These are phyloP conservation scores for Turdus rufiventris DNA, from an alignment of 2,113 vertebrate species.

Conservation along the genomic window DNA sequence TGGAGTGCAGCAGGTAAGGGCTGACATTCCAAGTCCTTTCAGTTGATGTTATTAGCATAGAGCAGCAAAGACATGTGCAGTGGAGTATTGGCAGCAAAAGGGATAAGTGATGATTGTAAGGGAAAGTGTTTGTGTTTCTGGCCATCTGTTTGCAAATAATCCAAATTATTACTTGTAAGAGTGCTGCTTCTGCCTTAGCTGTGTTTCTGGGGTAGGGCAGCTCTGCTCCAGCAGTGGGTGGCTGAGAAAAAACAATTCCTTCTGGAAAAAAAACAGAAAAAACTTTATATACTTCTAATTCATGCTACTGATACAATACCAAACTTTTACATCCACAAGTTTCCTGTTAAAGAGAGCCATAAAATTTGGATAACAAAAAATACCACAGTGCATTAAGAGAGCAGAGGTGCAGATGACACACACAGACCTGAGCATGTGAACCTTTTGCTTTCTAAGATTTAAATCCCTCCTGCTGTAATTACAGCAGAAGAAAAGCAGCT, in stretches of 20 bases:
- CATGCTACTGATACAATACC: not conserved
- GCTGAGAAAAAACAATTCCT: not conserved
- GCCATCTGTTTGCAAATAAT: constrained; percentile 64
- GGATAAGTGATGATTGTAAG: constrained; percentile 40
- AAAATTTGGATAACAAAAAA: not conserved
- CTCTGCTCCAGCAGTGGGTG: not conserved
- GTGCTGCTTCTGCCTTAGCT: not conserved
- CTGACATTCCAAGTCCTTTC: constrained; percentile 36
- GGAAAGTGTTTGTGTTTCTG: constrained; percentile 29
- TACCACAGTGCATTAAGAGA: not conserved
- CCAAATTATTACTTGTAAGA: constrained; percentile 32
- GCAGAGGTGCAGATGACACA: not conserved
- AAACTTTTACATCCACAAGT: not conserved
- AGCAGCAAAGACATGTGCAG: constrained; percentile 18
- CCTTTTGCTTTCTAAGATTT: not conserved
- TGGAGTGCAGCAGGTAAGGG: constrained; percentile 20
- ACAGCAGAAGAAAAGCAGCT: not conserved
- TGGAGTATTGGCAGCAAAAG: constrained; percentile 31
- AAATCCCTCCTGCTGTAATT: not conserved
- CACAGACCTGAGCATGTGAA: not conserved
- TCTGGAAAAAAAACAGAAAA: not conserved
- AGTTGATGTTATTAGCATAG: not conserved
- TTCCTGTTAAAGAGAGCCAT: not conserved
- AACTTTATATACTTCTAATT: not conserved
- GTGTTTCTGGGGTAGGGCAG: not conserved